Base-by-base conservation (phyloP, 2,888 invertebrate genomes). In the Acanthosepion lycidas region DNA sequence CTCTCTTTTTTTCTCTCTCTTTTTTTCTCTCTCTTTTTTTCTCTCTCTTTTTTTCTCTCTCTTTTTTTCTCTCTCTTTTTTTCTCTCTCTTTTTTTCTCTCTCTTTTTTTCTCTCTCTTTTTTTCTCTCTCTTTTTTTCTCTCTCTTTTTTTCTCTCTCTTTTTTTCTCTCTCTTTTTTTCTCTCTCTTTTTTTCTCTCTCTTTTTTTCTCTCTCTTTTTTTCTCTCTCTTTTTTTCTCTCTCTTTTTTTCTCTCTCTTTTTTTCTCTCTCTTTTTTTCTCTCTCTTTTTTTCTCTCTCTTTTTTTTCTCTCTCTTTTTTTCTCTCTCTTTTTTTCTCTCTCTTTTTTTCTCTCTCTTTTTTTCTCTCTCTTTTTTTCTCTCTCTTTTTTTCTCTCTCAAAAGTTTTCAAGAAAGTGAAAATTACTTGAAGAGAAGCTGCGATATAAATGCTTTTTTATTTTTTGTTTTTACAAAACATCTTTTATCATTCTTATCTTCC, bases 271-370 rank as follows among this genome's bases (percentile, higher is more conserved):
- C n/a, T n/a, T n/a, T 0, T n/a, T 78, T n/a, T n/a, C 78, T 9
- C 12, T 9, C n/a, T n/a, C n/a, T 78, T 4, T n/a, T n/a, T 78
- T n/a, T n/a, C n/a, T n/a, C 1, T 12, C 8, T 78, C 78, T n/a
- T 12, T 0, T n/a, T 3, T n/a, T n/a, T 18, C 12, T 5, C 18
- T n/a, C 1, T 4, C 18, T 9, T n/a, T 0, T 78, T 18, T 1
- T 12, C 4, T 12, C 0, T n/a, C n/a, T 4, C 20, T 18, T n/a
- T n/a, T n/a, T 15, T 78, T 9, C n/a, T 9, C n/a, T 18, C 12
- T 12, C n/a, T 9, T 12, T 5, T 78, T 18, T 9, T n/a, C 15
- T 6, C n/a, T 12, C 28, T 78, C 28, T n/a, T 8, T 6, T 28
- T 78, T n/a, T 1, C n/a, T n/a, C 1, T n/a, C n/a, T 78, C 0